Percentiles rank a stretch among this genome's conserved stretches.
Evolutionary conservation across 2,797 vertebrate genomes (phyloP).

Genomic region (Acropternis orthonyx): DNA sequence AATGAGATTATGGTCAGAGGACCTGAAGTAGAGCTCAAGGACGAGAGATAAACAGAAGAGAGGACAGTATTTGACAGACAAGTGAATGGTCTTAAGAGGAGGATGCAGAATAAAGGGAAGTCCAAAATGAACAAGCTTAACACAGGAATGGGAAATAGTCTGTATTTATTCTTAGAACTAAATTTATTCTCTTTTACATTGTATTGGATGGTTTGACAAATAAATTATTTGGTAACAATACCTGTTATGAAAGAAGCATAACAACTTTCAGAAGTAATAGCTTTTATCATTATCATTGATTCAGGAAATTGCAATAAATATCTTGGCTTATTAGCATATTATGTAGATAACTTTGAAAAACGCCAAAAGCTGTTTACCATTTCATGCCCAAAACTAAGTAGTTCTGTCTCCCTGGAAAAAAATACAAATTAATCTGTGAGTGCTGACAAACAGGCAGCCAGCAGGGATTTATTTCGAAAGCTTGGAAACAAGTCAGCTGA

Average conservation of each 20-base stretch:
- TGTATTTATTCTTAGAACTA: not conserved
- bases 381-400: not conserved
- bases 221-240: not conserved
- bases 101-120: not conserved
- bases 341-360: not conserved
- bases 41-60: not conserved
- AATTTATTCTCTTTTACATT: not conserved
- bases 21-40: not conserved
- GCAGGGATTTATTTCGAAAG: not conserved
- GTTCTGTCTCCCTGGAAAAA: not conserved
- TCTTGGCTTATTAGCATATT: conserved; percentile 7
- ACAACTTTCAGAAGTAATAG: not conserved
- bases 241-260: not conserved
- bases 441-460: not conserved
- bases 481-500: not conserved
- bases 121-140: not conserved
- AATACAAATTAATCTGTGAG: not conserved
- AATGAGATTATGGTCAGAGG: not conserved
- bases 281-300: not conserved
- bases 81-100: not conserved
- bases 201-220: not conserved
- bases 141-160: not conserved
- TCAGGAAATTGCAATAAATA: conserved; percentile 14
- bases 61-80: not conserved
- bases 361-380: not conserved